Evolutionary conservation across 2,113 vertebrate genomes (phyloP).

Genomic region (Tachuris rubrigastra): DNA sequence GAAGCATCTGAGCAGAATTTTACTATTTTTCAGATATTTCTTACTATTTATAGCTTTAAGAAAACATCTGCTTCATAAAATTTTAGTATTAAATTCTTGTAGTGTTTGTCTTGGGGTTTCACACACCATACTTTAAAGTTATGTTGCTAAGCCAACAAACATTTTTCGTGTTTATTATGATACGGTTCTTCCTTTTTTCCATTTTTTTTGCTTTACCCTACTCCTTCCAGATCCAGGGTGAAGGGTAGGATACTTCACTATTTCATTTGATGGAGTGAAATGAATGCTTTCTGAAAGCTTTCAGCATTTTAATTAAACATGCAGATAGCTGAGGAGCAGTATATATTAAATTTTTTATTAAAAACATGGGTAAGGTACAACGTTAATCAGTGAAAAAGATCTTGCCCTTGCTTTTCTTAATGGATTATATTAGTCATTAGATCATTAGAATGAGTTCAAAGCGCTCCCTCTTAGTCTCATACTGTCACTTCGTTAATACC

Average conservation of each 20-base stretch:
- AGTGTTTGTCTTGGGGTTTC: not conserved
- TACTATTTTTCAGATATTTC: not conserved
- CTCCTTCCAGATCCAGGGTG: not conserved
- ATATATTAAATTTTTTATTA: slow-evolving; percentile 72
- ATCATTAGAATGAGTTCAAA: slow-evolving; percentile 68
- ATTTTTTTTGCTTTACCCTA: not conserved
- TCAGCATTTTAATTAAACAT: slow-evolving; percentile 70
- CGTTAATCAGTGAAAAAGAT: slow-evolving; percentile 68
- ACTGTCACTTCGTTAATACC: slow-evolving; percentile 62
- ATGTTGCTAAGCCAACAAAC: not conserved
- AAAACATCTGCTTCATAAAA: not conserved
- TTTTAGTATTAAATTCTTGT: not conserved
- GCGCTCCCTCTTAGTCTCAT: slow-evolving; percentile 7
- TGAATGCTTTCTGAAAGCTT: slow-evolving; percentile 30
- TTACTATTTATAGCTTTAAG: not conserved
- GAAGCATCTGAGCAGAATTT: not conserved
- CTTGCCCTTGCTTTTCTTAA: slow-evolving; percentile 70
- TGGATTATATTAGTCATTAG: slow-evolving; percentile 74
- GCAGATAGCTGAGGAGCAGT: slow-evolving; percentile 45
- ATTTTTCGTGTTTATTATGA: not conserved
- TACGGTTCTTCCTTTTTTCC: not conserved
- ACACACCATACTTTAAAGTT: not conserved
- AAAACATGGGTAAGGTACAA: slow-evolving; percentile 63
- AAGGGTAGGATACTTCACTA: not conserved
- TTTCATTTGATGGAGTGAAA: slow-evolving; percentile 24